Evolutionary conservation across 2,113 vertebrate genomes (phyloP), one percentile per base, ranked within the genome.

Genomic region (Poeciliopsis occidentalis): DNA sequence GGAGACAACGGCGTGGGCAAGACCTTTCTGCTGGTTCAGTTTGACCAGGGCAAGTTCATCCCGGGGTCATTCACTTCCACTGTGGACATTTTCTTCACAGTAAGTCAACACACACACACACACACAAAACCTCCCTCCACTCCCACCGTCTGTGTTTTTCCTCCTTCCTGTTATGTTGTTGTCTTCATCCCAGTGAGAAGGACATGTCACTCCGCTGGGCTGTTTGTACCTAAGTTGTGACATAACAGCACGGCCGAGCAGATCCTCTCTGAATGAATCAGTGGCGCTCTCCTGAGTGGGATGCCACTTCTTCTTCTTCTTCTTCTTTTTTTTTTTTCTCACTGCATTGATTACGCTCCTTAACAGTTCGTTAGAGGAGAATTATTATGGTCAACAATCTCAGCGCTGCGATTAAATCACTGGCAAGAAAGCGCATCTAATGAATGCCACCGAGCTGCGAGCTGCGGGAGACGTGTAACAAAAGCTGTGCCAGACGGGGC

Each of bases 31-130:
- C 92, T 97, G 86, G 97, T 96, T 57, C 96, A 97, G 90, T 96
- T 95, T 74, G 95, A 97, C 89, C 96, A 97, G 94, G 96, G 96
- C 76, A 98, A 98, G 88, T 97, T 96, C 91, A 93, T 96, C 73
- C 81, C 94, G 0, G 95, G 96, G 67, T 97, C 96, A 80, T 97
- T 97, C 93, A 94, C 96, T 0, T 95, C 96, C 72, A 97, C 96
- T 0, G 95, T 97, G 37, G 95, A 96, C 90, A 96, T 96, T 0
- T 94, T 95, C 61, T 97, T 97, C 92, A 97, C 96, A 24, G 51
- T 57, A 57, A 72, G 97, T 97, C 93, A 97, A 96, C 85, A 68
- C 79, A 60, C 64, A 0, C 63, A 29, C 70, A 24, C 54, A n/a
- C 19, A 29, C 26, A 6, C 34, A n/a, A 10, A 37, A 37, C 34